Percentiles rank a stretch among this genome's conserved stretches.
Evolutionary conservation across 2,888 invertebrate genomes (phyloP).

Genomic region (Drosophila koepferae): DNA sequence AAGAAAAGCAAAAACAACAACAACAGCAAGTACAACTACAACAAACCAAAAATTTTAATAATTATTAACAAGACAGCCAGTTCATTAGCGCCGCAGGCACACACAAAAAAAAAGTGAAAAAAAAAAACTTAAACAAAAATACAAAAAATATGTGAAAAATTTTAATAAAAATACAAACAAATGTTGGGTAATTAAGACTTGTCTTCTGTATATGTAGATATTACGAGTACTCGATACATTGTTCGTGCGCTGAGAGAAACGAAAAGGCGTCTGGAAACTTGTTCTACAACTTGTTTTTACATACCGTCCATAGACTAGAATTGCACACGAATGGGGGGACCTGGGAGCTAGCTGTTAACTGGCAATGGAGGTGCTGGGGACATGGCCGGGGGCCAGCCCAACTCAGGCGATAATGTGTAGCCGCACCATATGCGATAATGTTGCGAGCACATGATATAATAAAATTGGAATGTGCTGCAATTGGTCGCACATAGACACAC

Average conservation of each 20-base stretch:
- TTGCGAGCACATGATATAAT: slow-evolving; percentile 76
- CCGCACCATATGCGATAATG: slow-evolving; percentile 77
- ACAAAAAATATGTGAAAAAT: slow-evolving; percentile 17
- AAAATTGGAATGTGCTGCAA: slow-evolving; percentile 76
- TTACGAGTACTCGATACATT: slow-evolving; percentile 51
- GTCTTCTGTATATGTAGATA: slow-evolving; percentile 57
- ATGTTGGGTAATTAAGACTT: slow-evolving; percentile 82
- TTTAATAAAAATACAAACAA: slow-evolving; percentile 63
- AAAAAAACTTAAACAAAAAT: slow-evolving; percentile 11
- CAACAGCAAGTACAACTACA: slow-evolving; percentile 23
- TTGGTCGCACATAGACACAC: slow-evolving; percentile 41
- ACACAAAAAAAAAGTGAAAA: slow-evolving; percentile 4
- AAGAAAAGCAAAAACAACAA: slow-evolving; percentile 12
- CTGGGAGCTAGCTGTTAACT: slow-evolving; percentile 5
- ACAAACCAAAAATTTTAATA: slow-evolving; percentile 61
- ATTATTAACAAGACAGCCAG: slow-evolving; percentile 76
- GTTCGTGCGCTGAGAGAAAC: slow-evolving; percentile 32
- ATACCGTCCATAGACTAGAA: slow-evolving; percentile 65
- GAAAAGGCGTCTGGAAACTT: slow-evolving; percentile 80
- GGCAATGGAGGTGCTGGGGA: slow-evolving; percentile 4
- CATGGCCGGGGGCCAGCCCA: slow-evolving; percentile 15
- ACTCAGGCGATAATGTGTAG: slow-evolving; percentile 60
- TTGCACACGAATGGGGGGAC: slow-evolving; percentile 24
- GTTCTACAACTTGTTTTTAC: slow-evolving; percentile 82
- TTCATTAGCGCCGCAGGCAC: slow-evolving; percentile 66